Evolutionary conservation across 1,140 invertebrate genomes (phyloP), one percentile per base, ranked within the genome.

Genomic region (Wiebesia pumilae): DNA sequence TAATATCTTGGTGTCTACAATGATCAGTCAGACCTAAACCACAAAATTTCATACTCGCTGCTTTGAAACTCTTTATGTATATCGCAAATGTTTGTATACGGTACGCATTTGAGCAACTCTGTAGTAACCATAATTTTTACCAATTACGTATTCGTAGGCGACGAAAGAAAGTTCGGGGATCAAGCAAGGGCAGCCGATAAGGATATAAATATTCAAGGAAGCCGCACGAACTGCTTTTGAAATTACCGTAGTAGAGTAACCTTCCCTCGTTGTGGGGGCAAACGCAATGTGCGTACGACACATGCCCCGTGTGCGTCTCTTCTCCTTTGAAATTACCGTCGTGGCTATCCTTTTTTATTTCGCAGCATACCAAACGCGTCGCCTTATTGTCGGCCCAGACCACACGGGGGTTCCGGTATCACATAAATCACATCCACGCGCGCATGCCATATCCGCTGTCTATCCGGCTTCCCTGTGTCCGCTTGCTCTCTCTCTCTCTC

Each of bases 361-460:
- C 33, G 73, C n/a, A 69, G 47, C 67, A 71, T 33, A 27, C 21
- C 30, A 33, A 58, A 33, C 43, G 78, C 51, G 35, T 69, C 33
- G 14, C n/a, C 35, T 67, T 38, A 6, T 81, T 71, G 30, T 24
- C 54, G 21, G 7, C 80, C 35, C 30, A 77, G 80, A 80, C 84
- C 65, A 69, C 79, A 38, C 30, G 3, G 81, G 90, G 90, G 90
- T 92, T 92, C 91, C 90, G 90, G 90, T 91, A 90, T 91, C 90
- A 89, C 90, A 92, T 92, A 92, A 92, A 92, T 92, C 92, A 91
- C 91, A 91, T 91, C 90, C 90, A 89, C 88, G 87, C 88, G 88
- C 88, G 86, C 38, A n/a, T 87, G 84, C 87, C 88, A 87, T 91
- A 91, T 91, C 90, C 90, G 81, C 65, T 78, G 90, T 90, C 89